Base-by-base conservation (phyloP, 2,888 invertebrate genomes). In the Caenorhabditis parvicauda region DNA sequence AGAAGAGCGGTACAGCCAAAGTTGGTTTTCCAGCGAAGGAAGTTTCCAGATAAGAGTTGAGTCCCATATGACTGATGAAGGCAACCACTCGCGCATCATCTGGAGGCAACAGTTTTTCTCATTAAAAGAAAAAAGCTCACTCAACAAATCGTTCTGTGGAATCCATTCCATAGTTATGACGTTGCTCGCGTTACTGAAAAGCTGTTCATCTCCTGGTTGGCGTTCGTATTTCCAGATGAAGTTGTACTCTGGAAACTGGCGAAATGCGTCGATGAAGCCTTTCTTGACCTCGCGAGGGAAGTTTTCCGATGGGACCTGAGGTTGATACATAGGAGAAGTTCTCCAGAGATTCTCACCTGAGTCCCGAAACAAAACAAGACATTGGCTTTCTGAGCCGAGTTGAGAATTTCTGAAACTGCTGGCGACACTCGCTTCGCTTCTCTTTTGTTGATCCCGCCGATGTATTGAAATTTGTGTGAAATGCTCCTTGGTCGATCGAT, bases 281-380 rank as follows among this genome's bases (percentile, higher is more conserved):
- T 44, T 43, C 6, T 56, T 54, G 22, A 67, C 46, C n/a, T 64
- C 51, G 0, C 22, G 0, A 0, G 70, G 61, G 43, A 72, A 56
- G 0, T 41, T 3, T 1, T 38, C 19, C 14, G 57, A 51, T 5
- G 44, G 32, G 12, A 56, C 55, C 57, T 57, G 52, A 14, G 45
- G 45, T 21, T n/a, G 24, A n/a, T n/a, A n/a, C n/a, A n/a, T n/a
- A n/a, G n/a, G n/a, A n/a, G n/a, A 21, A 2, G 17, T 37, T 24
- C 2, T 22, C 43, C 4, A 52, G 25, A 21, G 17, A 12, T 12
- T 3, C 54, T 29, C 12, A 69, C 64, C 48, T 68, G 68, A 1
- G 72, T 66, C 32, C 74, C 74, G 44, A 72, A 72, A 19, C 72
- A 67, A 49, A 74, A 74, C 14, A 74, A 35, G 9, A 74, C 61